phyloP scores from a whole-genome alignment of 2,113 vertebrate genomes.

The Eolophus roseicapilla region DNA sequence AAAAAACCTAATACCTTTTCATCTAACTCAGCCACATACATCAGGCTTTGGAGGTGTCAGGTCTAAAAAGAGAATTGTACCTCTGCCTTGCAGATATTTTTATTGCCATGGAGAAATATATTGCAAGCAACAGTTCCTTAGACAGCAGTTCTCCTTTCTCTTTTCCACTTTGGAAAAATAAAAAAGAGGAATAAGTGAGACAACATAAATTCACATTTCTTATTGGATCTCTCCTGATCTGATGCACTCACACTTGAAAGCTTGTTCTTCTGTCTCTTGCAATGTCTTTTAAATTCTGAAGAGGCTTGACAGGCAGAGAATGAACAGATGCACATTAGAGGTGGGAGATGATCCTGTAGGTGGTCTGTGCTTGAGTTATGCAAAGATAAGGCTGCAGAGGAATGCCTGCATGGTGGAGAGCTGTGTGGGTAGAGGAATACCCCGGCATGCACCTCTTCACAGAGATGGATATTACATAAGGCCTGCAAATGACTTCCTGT shows the following conservation, averaged over 20 bases:
- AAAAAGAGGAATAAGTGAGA: not conserved
- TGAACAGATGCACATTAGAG: slow-evolving; percentile 43
- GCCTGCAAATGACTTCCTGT: not conserved
- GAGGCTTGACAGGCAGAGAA: slow-evolving; percentile 33
- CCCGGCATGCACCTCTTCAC: not conserved
- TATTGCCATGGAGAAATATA: not conserved
- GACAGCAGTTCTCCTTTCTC: not conserved
- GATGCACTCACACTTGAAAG: not conserved
- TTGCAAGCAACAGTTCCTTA: not conserved
- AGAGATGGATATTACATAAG: not conserved
- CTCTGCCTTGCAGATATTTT: not conserved
- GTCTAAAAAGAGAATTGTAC: not conserved
- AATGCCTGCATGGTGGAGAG: not conserved
- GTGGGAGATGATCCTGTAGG: slow-evolving; percentile 53
- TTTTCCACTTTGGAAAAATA: not conserved
- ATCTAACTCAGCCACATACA: not conserved
- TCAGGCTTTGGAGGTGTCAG: not conserved
- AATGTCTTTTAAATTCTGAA: not conserved
- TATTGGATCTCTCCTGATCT: not conserved
- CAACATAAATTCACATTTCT: not conserved
- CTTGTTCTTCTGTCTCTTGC: not conserved
- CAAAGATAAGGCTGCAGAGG: not conserved
- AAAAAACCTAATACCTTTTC: slow-evolving; percentile 16
- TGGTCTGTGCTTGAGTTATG: not conserved
- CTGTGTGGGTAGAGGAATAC: not conserved